Evolutionary conservation across 1,140 invertebrate genomes (phyloP).

Genomic region (Spodoptera litura): DNA sequence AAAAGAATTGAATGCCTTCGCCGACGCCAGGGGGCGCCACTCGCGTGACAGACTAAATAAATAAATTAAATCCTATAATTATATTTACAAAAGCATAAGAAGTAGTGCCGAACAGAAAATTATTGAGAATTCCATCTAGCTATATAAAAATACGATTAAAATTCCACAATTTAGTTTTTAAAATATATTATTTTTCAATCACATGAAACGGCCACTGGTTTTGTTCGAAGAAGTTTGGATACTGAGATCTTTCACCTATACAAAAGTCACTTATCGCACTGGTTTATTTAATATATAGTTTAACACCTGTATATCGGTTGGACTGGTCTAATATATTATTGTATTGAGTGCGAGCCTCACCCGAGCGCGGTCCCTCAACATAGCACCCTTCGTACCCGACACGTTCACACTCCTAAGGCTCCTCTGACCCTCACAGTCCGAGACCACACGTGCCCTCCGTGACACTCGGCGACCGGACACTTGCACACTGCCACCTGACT

Average conservation of each 20-base stretch:
- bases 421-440: slow-evolving; percentile 63
- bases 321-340: slow-evolving; percentile 50
- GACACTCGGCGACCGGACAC: slow-evolving; percentile 49
- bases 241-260: slow-evolving; percentile 77
- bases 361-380: slow-evolving; percentile 70
- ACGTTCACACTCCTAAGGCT: slow-evolving; percentile 65
- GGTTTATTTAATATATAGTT: slow-evolving; percentile 51
- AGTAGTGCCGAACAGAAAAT: slow-evolving; percentile 73
- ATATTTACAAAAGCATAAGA: slow-evolving; percentile 85
- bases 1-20: slow-evolving; percentile 56
- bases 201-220: slow-evolving; percentile 83
- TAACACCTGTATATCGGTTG: slow-evolving; percentile 59
- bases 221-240: slow-evolving; percentile 79
- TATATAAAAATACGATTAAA: slow-evolving; percentile 83
- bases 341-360: slow-evolving; percentile 38
- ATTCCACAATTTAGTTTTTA: slow-evolving; percentile 69
- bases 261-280: slow-evolving; percentile 63
- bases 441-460: slow-evolving; percentile 56
- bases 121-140: slow-evolving; percentile 79
- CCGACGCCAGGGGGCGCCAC: slow-evolving; percentile 8
- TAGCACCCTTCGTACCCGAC: slow-evolving; percentile 77
- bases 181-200: slow-evolving; percentile 74
- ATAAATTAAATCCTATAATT: slow-evolving; percentile 83
- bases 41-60: slow-evolving; percentile 72
- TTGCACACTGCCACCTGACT: slow-evolving; percentile 64